Conservation (phyloP, 2,888 invertebrate genomes). For the Caenorhabditis sp. region DNA sequence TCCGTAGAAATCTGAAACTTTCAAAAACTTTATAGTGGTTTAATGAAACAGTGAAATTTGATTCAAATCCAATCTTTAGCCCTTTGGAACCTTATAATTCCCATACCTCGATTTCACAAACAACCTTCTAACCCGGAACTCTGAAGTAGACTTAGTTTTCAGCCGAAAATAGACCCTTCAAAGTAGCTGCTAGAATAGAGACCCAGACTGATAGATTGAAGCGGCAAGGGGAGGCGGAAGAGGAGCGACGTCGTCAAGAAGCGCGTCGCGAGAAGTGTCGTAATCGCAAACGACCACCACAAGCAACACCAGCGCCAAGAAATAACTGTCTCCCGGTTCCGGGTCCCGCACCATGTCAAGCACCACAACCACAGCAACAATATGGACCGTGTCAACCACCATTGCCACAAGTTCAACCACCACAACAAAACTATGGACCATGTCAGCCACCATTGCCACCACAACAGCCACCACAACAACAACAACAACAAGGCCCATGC, state of each 20-base stretch:
- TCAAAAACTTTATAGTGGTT: too few species aligned
- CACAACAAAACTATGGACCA: conserved; percentile 4
- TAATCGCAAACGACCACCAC: conserved; percentile 29
- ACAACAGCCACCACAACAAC: conserved; percentile 13
- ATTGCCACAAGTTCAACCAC: not conserved
- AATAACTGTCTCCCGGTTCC: conserved; percentile 7
- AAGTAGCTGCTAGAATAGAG: conserved; percentile 49
- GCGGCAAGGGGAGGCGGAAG: conserved; percentile 21
- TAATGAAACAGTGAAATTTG: too few species aligned
- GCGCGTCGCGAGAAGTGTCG: conserved; percentile 35
- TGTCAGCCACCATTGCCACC: conserved; percentile 12
- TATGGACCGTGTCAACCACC: conserved; percentile 18
- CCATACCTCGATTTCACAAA: conserved; percentile 12
- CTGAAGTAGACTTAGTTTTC: conserved; percentile 19
- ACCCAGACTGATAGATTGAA: conserved; percentile 45
- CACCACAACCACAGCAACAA: conserved; percentile 9
- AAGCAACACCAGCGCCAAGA: conserved; percentile 20
- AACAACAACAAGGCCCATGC: conserved; percentile 11
- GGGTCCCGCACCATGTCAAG: conserved; percentile 19
- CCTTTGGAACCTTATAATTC: too few species aligned
- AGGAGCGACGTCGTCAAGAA: conserved; percentile 29
- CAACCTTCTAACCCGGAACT: conserved; percentile 15
- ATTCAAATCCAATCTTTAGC: too few species aligned
- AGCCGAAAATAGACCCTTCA: not conserved
- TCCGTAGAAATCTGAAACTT: too few species aligned